Base-by-base conservation (phyloP, 1,140 invertebrate species). In the Asobara japonica region DNA sequence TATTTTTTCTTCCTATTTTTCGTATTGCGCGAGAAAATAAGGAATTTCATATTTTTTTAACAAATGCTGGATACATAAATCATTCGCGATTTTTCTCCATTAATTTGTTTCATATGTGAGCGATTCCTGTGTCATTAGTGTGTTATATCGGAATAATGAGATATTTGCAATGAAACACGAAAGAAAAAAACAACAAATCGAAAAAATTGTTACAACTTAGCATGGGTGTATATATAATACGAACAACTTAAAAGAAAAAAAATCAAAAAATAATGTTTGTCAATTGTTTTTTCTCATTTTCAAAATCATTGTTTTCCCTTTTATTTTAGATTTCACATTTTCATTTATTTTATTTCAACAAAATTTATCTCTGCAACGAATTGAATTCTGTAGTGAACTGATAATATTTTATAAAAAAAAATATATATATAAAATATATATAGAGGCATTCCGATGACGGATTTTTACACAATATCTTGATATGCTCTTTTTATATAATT, bases 161-260 rank as follows among this genome's bases (percentile, higher is more conserved):
- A 27, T 56, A 56, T 25, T 56, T 29, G 27, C 29, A 25, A 65
- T 29, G 29, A 64, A 60, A n/a, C n/a, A n/a, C n/a, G n/a, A n/a
- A n/a, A n/a, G n/a, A n/a, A n/a, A n/a, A n/a, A n/a, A 30, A 70
- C 0, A 16, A 69, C 25, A 64, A 70, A 20, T n/a, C 29, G 48
- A 64, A 71, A n/a, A 30, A 38, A 51, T 71, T 71, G 69, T 71
- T 71, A 71, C 38, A 71, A 71, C 27, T 20, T 71, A 65, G 69
- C 69, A 71, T 71, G 69, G 27, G 69, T 71, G 69, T 71, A 71
- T 45, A 71, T 71, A 71, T 65, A 38, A 71, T 65, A 71, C 62
- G 48, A 65, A 30, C 22, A 51, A 51, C 16, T 48, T 25, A 56
- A 56, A 56, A 18, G 20, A 7, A 25, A 56, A 20, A 20, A 25